phyloP scores from a whole-genome alignment of 2,888 invertebrate species.

The Andricus curvator region DNA sequence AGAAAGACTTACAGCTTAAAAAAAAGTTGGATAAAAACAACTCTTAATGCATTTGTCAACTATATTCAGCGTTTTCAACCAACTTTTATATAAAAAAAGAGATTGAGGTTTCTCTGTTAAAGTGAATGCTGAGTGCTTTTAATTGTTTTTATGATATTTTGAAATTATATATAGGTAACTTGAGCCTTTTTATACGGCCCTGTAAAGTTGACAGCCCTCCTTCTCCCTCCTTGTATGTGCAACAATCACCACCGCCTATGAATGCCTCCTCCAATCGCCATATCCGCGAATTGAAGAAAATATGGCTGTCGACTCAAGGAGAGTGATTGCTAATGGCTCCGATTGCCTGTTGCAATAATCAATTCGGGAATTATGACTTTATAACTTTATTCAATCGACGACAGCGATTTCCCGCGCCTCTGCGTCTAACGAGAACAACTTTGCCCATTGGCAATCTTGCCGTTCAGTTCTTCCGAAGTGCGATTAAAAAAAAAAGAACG shows the following conservation, averaged over 20 bases:
- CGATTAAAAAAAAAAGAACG: conserved; percentile 10
- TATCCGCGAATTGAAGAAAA: conserved; percentile 66
- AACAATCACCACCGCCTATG: conserved; percentile 53
- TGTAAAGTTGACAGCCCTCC: conserved; percentile 45
- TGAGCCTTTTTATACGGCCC: conserved; percentile 37
- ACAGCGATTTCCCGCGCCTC: conserved; percentile 24
- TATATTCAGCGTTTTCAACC: no score
- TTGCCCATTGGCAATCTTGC: conserved; percentile 25
- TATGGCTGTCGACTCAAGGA: conserved; percentile 61
- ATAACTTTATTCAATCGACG: conserved; percentile 9
- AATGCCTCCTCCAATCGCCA: conserved; percentile 65
- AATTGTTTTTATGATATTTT: conserved; percentile 21
- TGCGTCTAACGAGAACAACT: conserved; percentile 12
- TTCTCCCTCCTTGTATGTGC: conserved; percentile 50
- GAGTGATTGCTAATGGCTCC: conserved; percentile 22
- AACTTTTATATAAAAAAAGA: no score
- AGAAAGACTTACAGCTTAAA: no score
- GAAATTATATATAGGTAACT: conserved; percentile 42
- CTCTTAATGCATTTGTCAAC: no score
- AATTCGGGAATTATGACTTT: conserved; percentile 26
- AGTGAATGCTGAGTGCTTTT: background rate
- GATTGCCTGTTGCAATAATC: conserved; percentile 13
- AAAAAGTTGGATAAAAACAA: no score
- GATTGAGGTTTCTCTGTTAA: no score
- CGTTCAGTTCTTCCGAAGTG: conserved; percentile 26